Evolutionary conservation across 2,113 vertebrate species (phyloP).

Genomic region (Notechis scutatus): DNA sequence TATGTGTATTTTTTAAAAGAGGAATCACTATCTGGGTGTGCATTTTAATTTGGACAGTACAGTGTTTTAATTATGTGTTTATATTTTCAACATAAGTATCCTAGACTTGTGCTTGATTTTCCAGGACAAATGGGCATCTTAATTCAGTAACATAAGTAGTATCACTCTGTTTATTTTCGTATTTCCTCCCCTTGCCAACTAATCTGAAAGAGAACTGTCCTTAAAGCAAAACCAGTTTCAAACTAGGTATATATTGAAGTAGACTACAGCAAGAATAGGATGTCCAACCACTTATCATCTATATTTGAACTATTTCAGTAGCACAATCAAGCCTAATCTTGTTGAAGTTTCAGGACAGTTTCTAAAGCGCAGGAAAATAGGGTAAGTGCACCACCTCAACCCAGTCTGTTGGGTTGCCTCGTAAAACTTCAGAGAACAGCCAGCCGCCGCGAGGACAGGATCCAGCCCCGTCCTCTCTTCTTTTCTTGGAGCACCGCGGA

Average conservation of each 20-base stretch:
- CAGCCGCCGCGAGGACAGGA: not conserved
- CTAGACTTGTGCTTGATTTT: not conserved
- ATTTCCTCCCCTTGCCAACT: not conserved
- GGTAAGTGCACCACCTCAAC: not conserved
- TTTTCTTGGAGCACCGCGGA: not conserved
- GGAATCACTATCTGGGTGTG: accelerated
- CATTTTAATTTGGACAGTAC: not conserved
- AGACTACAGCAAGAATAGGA: not conserved
- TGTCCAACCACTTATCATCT: not conserved
- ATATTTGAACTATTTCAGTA: not conserved
- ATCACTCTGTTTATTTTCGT: not conserved
- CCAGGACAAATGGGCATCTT: not conserved
- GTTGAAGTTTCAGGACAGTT: accelerated
- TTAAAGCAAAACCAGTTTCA: not conserved
- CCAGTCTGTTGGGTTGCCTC: not conserved
- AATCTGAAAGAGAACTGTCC: not conserved
- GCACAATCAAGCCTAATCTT: not conserved
- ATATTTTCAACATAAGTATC: not conserved
- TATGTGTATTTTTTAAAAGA: not conserved
- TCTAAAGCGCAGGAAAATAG: not conserved
- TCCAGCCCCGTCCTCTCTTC: not conserved
- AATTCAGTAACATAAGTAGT: not conserved
- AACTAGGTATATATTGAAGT: not conserved
- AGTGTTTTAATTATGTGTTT: not conserved
- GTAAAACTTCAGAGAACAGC: not conserved